Conservation (phyloP, 1,140 invertebrate genomes). For the Lepidurus packardi region DNA sequence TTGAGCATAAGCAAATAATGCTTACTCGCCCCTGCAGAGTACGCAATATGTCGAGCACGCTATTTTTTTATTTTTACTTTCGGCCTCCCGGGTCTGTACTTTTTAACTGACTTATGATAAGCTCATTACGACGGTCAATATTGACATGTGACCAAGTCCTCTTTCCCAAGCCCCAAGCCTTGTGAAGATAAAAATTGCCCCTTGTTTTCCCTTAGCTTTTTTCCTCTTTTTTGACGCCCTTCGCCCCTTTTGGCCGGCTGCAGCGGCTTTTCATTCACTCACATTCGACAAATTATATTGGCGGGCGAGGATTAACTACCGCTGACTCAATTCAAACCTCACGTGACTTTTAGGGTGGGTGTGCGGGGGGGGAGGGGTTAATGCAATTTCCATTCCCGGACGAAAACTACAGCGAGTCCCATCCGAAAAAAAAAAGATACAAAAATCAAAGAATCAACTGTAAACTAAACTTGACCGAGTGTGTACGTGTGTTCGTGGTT, state of each 20-base stretch:
- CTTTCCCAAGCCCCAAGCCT: not conserved
- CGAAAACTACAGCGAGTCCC: not conserved
- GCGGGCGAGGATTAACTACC: slow-evolving; percentile 7
- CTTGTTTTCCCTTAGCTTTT: not conserved
- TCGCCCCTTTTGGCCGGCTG: not conserved
- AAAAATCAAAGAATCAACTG: not conserved
- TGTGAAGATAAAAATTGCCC: not conserved
- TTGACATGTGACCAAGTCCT: not conserved
- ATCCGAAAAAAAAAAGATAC: not conserved
- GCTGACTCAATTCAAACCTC: slow-evolving; percentile 8
- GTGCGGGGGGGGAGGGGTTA: not conserved
- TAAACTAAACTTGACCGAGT: slow-evolving; percentile 15
- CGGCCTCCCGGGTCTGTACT: not conserved
- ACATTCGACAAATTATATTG: slow-evolving; percentile 11
- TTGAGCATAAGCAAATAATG: not conserved
- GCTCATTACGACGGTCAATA: slow-evolving; percentile 5
- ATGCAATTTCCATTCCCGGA: not conserved
- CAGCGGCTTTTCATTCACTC: slow-evolving; percentile 4
- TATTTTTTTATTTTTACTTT: not conserved
- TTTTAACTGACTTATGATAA: slow-evolving; percentile 16
- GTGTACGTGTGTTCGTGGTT: not conserved
- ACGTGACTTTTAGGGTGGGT: slow-evolving; percentile 2
- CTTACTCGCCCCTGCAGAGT: not conserved
- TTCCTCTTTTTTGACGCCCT: slow-evolving; percentile 13
- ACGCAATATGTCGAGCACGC: not conserved